A percentile compares a stretch with the other conserved stretches of the same genome.
Evolutionary conservation across 2,797 vertebrate genomes (phyloP).

Genomic region (Alauda arvensis): DNA sequence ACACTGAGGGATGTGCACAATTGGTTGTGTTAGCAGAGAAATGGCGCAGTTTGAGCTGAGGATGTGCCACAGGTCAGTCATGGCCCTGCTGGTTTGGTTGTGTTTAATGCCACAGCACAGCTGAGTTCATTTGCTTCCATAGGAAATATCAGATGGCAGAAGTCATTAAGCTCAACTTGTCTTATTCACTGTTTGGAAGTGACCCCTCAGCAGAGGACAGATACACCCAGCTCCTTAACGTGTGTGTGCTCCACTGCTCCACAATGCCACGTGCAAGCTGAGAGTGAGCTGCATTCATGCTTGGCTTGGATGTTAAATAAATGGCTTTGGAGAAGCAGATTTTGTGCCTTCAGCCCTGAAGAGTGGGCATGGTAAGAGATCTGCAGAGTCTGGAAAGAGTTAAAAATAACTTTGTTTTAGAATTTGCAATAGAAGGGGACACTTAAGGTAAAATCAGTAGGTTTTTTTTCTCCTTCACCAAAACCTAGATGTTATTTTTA

Average conservation of each 20-base stretch:
- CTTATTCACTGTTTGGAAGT: background rate
- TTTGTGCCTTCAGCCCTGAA: background rate
- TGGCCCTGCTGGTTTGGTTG: background rate
- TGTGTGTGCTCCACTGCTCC: background rate
- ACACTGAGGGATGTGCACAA: background rate
- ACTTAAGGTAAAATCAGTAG: conserved; percentile 15
- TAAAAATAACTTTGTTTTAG: conserved; percentile 16
- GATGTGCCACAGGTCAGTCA: background rate
- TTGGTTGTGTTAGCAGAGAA: background rate
- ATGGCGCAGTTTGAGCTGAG: background rate
- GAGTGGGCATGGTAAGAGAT: background rate
- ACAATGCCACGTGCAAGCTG: background rate
- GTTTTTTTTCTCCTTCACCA: background rate
- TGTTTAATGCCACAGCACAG: background rate
- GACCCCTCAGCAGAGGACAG: background rate
- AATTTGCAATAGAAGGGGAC: background rate
- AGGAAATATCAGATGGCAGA: background rate
- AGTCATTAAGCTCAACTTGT: background rate
- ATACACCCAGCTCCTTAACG: background rate
- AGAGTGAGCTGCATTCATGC: background rate
- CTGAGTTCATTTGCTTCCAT: background rate
- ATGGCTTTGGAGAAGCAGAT: background rate
- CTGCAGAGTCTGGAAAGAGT: background rate
- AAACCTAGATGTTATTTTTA: conserved; percentile 43
- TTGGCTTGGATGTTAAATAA: background rate